A percentile compares a stretch with the other conserved stretches of the same genome.
Evolutionary conservation across 2,797 vertebrate species (phyloP).

Genomic region (Arvicola amphibius): DNA sequence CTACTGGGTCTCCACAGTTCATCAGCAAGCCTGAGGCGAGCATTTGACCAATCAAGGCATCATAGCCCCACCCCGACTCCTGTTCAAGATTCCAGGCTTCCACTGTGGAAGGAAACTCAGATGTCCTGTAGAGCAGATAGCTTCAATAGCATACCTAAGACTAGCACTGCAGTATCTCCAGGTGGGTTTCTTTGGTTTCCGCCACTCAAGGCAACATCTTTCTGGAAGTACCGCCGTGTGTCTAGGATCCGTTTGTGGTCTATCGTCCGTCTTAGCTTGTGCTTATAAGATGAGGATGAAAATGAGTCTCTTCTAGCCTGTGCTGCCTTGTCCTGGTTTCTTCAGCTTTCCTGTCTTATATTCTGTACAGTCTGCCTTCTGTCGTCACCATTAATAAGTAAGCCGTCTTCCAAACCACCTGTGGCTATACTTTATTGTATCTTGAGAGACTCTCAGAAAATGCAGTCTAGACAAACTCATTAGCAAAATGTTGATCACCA

Average conservation of each 20-base stretch:
- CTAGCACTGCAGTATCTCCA: constrained; percentile 52
- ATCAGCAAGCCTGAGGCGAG: background rate
- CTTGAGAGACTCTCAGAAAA: constrained; percentile 72
- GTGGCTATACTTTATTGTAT: constrained; percentile 52
- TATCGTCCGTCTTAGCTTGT: constrained; percentile 39
- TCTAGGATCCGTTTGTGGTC: constrained; percentile 6
- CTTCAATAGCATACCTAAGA: constrained; percentile 14
- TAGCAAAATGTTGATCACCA: constrained; percentile 47
- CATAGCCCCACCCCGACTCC: background rate
- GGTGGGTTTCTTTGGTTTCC: constrained; percentile 47
- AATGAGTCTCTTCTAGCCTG: constrained; percentile 31
- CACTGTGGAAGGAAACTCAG: background rate
- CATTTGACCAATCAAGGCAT: background rate
- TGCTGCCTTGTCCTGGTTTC: constrained; percentile 31
- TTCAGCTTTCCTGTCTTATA: constrained; percentile 10
- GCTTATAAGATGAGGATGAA: constrained; percentile 51
- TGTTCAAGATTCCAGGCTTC: constrained; percentile 24
- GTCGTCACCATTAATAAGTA: constrained; percentile 59
- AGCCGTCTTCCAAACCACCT: constrained; percentile 70
- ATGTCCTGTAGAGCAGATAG: background rate
- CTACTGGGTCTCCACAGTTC: background rate
- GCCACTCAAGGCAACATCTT: background rate
- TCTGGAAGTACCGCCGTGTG: constrained; percentile 27
- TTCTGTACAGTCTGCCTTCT: background rate
- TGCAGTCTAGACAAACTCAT: constrained; percentile 72